phyloP scores from a whole-genome alignment of 1,140 invertebrate genomes.

The Pseudobourletiella spinata region DNA sequence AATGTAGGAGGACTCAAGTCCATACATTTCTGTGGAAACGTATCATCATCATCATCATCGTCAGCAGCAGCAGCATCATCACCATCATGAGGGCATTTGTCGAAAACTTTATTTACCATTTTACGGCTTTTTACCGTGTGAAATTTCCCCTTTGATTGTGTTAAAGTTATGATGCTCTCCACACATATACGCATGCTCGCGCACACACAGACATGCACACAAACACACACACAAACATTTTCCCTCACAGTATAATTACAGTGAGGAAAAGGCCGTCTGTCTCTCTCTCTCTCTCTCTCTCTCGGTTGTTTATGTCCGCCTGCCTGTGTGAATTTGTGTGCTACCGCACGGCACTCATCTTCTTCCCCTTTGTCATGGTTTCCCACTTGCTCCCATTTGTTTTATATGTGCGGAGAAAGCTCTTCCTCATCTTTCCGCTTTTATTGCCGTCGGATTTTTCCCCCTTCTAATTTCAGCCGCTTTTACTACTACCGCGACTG shows the following conservation, averaged over 20 bases:
- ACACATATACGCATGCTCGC: background rate
- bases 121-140: conserved; percentile 1
- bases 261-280: too few species aligned
- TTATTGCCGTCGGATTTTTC: too few species aligned
- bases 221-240: background rate
- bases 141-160: background rate
- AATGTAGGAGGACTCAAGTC: too few species aligned
- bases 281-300: background rate
- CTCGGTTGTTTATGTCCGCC: background rate
- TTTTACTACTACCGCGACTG: background rate
- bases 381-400: too few species aligned
- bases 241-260: too few species aligned
- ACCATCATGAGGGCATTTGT: conserved; percentile 18
- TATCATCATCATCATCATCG: background rate
- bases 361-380: too few species aligned
- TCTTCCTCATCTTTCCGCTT: too few species aligned
- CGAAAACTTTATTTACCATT: conserved; percentile 7
- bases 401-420: too few species aligned
- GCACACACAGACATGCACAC: background rate
- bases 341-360: too few species aligned
- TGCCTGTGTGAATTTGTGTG: too few species aligned
- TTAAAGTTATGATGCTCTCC: background rate
- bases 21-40: too few species aligned
- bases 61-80: conserved; percentile 17
- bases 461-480: background rate